Conservation (phyloP, 2,113 vertebrate genomes). For the Chamaea fasciata region DNA sequence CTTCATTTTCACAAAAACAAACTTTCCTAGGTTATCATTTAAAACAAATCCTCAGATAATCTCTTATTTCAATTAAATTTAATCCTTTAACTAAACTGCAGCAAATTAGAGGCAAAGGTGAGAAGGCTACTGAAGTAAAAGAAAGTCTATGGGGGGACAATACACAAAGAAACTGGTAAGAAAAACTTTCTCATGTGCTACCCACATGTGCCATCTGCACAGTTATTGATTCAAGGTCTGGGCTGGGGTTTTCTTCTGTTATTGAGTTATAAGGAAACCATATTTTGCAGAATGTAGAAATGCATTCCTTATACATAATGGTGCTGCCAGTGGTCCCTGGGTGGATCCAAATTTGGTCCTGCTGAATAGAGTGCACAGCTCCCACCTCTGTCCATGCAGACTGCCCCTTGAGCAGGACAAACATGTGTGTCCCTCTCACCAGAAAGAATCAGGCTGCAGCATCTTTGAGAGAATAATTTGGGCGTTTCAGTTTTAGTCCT, state of each 20-base stretch:
- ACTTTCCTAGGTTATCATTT: not conserved
- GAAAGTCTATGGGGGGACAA: not conserved
- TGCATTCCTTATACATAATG: not conserved
- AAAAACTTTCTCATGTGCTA: not conserved
- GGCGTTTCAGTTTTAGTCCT: not conserved
- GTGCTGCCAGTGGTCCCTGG: not conserved
- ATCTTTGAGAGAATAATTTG: not conserved
- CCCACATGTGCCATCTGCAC: not conserved
- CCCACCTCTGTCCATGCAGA: too few species aligned
- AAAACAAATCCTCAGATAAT: not conserved
- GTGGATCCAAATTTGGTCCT: not conserved
- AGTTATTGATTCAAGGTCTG: not conserved
- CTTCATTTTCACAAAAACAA: not conserved
- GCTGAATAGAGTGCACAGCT: not conserved
- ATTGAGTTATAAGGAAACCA: not conserved
- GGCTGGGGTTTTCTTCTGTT: not conserved
- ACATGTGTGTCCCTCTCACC: not conserved
- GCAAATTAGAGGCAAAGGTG: not conserved
- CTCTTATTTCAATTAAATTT: constrained; percentile 4
- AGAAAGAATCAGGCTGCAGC: not conserved
- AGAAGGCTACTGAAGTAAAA: not conserved
- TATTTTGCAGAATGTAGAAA: not conserved
- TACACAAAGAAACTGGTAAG: not conserved
- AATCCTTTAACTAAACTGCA: constrained; percentile 1
- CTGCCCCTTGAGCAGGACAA: not conserved